Evolutionary conservation across 2,888 invertebrate species (phyloP).

Genomic region (Xanthorhoe designata): DNA sequence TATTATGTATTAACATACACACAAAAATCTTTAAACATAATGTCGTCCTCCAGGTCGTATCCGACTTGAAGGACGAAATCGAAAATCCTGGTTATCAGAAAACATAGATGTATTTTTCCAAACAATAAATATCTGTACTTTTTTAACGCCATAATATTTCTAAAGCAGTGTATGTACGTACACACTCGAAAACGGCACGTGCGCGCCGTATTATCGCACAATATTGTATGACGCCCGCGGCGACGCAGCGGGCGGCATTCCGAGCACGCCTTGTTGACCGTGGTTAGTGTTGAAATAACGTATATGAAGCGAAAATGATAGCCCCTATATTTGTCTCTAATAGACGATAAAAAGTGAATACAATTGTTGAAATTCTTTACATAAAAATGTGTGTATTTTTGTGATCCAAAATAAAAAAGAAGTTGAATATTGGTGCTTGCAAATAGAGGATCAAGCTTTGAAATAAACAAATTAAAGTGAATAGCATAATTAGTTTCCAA

Average conservation of each 20-base stretch:
- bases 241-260: conserved; percentile 57
- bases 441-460: too few species aligned
- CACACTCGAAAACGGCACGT: conserved; percentile 61
- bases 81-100: too few species aligned
- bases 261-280: conserved; percentile 41
- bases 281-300: conserved; percentile 51
- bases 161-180: conserved; percentile 58
- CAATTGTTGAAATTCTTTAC: not conserved
- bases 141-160: conserved; percentile 26
- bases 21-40: too few species aligned
- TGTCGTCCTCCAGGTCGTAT: too few species aligned
- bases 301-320: conserved; percentile 44
- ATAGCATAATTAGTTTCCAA: too few species aligned
- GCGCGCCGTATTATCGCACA: conserved; percentile 59
- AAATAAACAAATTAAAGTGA: too few species aligned
- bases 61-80: too few species aligned
- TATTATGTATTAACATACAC: too few species aligned
- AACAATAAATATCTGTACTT: not conserved
- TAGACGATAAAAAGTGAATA: conserved; percentile 33
- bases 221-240: conserved; percentile 66
- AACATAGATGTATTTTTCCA: not conserved
- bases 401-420: not conserved
- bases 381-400: not conserved
- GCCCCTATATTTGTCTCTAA: conserved; percentile 42
- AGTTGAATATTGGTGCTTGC: too few species aligned